Conservation (phyloP, 2,888 invertebrate species). For the Marasmarcha lunaedactyla region DNA sequence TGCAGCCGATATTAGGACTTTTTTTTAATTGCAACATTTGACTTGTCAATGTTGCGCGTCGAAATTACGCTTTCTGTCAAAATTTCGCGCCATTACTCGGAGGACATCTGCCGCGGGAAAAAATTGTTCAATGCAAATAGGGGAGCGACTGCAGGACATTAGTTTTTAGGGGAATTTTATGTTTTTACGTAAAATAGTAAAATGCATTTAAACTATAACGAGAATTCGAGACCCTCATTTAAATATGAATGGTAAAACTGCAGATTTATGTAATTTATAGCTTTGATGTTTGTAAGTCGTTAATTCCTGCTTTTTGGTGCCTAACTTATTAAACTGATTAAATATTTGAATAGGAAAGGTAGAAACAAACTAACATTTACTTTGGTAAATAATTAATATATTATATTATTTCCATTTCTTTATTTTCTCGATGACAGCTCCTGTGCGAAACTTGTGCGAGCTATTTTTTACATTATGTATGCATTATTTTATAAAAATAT, state of each 20-base stretch:
- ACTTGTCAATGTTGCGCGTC: conserved; percentile 47
- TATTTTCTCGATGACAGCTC: no score
- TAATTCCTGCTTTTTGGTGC: conserved; percentile 29
- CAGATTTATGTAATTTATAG: conserved; percentile 33
- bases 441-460: no score
- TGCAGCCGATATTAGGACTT: conserved; percentile 46
- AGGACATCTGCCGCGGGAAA: conserved; percentile 52
- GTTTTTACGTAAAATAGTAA: conserved; percentile 57
- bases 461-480: no score
- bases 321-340: no score
- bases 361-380: no score
- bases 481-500: no score
- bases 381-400: no score
- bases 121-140: conserved; percentile 68
- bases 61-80: conserved; percentile 63
- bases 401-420: no score
- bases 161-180: conserved; percentile 61
- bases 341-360: no score
- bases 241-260: conserved; percentile 43
- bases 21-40: conserved; percentile 21
- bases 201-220: conserved; percentile 64
- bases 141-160: conserved; percentile 51
- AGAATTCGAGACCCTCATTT: conserved; percentile 42
- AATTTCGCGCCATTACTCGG: conserved; percentile 64
- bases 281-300: conserved; percentile 37